A percentile compares a stretch with the other conserved stretches of the same genome.
Conservation (phyloP, 2,113 vertebrate species). For the Ammodramus savannarum region DNA sequence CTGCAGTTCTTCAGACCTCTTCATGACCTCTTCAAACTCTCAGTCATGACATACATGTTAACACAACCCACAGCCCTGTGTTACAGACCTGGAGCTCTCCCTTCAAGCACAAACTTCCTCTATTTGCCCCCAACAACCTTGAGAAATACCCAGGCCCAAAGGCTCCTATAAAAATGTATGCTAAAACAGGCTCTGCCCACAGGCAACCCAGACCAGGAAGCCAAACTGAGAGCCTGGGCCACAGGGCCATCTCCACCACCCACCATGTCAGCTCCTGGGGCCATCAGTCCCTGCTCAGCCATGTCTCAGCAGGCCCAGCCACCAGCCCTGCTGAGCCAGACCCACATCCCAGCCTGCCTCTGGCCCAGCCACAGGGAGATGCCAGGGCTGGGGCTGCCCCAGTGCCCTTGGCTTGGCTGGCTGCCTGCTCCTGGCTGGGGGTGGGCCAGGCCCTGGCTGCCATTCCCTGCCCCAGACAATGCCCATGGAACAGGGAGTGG, state of each 20-base stretch:
- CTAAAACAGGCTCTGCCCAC: background rate
- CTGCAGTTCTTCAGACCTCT: background rate
- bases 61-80: background rate
- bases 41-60: fast-evolving
- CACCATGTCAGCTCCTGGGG: no score
- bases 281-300: background rate
- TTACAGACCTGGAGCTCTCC: background rate
- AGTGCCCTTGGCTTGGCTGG: background rate
- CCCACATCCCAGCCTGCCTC: background rate
- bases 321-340: fast-evolving
- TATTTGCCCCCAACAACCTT: background rate
- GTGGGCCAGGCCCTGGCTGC: background rate
- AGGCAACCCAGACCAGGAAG: background rate
- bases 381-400: background rate
- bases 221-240: background rate
- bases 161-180: background rate
- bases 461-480: background rate
- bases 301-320: fast-evolving
- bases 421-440: background rate
- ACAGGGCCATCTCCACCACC: fast-evolving
- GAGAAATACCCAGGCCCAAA: background rate
- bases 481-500: background rate
- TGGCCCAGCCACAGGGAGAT: background rate
- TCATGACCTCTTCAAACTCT: fast-evolving
- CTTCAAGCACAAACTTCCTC: background rate